Conservation (phyloP, 2,888 invertebrate species). For the Hermodice carunculata region DNA sequence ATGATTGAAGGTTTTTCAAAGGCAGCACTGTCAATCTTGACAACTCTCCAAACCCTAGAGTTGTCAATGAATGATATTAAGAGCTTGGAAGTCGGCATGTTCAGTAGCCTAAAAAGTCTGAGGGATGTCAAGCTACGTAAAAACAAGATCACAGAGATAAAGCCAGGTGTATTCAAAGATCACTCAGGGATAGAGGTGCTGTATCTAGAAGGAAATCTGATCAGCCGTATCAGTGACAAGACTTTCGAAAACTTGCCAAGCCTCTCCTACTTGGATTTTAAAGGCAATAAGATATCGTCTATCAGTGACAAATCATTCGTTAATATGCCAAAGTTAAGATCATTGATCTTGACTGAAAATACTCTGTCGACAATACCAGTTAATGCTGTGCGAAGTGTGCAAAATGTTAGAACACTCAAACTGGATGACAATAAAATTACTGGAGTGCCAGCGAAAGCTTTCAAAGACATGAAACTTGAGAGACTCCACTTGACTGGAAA, state of each 20-base stretch:
- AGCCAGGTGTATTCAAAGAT: constrained; percentile 19
- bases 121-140: constrained; percentile 18
- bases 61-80: constrained; percentile 28
- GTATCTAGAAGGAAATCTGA: constrained; percentile 25
- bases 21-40: constrained; percentile 13
- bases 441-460: constrained; percentile 13
- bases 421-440: constrained; percentile 20
- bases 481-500: constrained; percentile 24
- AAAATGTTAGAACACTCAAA: constrained; percentile 16
- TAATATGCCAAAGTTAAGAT: constrained; percentile 13
- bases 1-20: constrained; percentile 16
- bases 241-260: constrained; percentile 19
- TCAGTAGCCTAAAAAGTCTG: not conserved
- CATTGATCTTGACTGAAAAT: constrained; percentile 23
- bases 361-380: constrained; percentile 17
- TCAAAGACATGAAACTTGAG: constrained; percentile 23
- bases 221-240: constrained; percentile 2
- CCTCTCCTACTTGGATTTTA: constrained; percentile 27
- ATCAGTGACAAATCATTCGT: constrained; percentile 21
- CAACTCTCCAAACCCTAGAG: constrained; percentile 15
- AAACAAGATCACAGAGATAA: constrained; percentile 24
- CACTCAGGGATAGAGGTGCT: constrained; percentile 10
- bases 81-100: constrained; percentile 15
- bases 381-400: constrained; percentile 12
- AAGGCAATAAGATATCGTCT: constrained; percentile 17